Evolutionary conservation across 2,113 vertebrate genomes (phyloP), one percentile per base, ranked within the genome.

Genomic region (Pelecanoides urinatrix): DNA sequence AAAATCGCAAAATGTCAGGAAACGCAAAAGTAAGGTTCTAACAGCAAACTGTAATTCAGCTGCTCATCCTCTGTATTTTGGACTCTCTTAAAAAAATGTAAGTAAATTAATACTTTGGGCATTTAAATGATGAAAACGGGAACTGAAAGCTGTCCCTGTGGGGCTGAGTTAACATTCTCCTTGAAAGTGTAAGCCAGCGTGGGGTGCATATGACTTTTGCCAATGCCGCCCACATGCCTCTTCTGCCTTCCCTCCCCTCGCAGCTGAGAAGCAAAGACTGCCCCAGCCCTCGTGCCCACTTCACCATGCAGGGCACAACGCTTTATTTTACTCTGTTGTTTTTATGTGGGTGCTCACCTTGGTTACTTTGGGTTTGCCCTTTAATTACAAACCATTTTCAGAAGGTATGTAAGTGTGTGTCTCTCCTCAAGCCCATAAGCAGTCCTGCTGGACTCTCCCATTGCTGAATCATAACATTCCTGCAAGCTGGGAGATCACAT

Each of bases 161-260:
- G 76, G n/a, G 6, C 77, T 81, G 65, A 67, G 38, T 56, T 42
- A 61, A 27, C 23, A 53, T 25, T 62, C 26, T 71, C 40, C 62
- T 92, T 83, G 49, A 32, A 61, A 61, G 23, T 7, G 27, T 26
- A 79, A 90, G 40, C 23, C 49, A 65, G 13, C 10, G 6, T 0
- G 7, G n/a, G 36, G 27, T 40, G 25, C 3, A 2, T 17, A 32
- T 18, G 45, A 53, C n/a, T 90, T 92, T 72, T 76, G 47, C 44
- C 40, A 52, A 3, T 42, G 63, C 29, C 0, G 0, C 13, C 52
- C 11, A 16, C 45, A 25, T 0, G 2, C 16, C 16, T 11, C 13
- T 62, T 47, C 65, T 68, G 55, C 55, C 19, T 52, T 82, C 49
- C 25, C 20, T 17, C 38, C 27, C 67, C 32, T 53, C 9, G 2